Percentiles rank a stretch among this genome's conserved stretches.
These are phyloP conservation scores for Drosophila longiperda DNA, from an alignment of 2,888 invertebrate species.

Conservation along the genomic window DNA sequence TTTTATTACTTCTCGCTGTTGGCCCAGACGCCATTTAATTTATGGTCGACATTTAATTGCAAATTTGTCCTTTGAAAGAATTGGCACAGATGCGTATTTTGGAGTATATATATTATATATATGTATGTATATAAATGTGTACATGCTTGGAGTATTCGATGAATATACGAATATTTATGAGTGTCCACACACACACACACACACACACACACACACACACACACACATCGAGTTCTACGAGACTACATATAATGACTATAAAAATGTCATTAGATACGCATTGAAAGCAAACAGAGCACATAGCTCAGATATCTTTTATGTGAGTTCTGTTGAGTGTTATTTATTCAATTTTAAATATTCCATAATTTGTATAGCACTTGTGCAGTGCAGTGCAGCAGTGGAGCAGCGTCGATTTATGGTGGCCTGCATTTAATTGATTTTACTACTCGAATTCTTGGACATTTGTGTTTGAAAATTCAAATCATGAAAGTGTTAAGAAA, in stretches of 20 bases:
- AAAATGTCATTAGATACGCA: slow-evolving; percentile 74
- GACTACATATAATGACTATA: slow-evolving; percentile 66
- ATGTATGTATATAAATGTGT: background rate
- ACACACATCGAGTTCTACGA: background rate
- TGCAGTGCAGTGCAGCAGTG: slow-evolving; percentile 8
- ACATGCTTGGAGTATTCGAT: background rate
- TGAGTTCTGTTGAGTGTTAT: slow-evolving; percentile 1
- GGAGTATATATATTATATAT: background rate
- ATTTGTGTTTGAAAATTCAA: slow-evolving; percentile 61
- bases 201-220: background rate
- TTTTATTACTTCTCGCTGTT: slow-evolving; percentile 28
- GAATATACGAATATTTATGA: background rate
- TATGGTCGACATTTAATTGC: slow-evolving; percentile 72
- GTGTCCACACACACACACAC: background rate
- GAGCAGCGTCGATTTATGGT: slow-evolving; percentile 43
- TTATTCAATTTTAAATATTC: slow-evolving; percentile 34
- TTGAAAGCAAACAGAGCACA: slow-evolving; percentile 60
- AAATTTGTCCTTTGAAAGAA: slow-evolving; percentile 60
- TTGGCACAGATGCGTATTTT: slow-evolving; percentile 46
- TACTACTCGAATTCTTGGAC: slow-evolving; percentile 41
- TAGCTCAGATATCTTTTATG: slow-evolving; percentile 29
- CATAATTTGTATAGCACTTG: slow-evolving; percentile 57
- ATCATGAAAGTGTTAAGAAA: slow-evolving; percentile 77
- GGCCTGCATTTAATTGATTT: slow-evolving; percentile 72
- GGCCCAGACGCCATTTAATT: slow-evolving; percentile 64